Percentiles rank a stretch among this genome's conserved stretches.
Evolutionary conservation across 1,140 invertebrate species (phyloP).

Genomic region (Tetraneura akinire): DNA sequence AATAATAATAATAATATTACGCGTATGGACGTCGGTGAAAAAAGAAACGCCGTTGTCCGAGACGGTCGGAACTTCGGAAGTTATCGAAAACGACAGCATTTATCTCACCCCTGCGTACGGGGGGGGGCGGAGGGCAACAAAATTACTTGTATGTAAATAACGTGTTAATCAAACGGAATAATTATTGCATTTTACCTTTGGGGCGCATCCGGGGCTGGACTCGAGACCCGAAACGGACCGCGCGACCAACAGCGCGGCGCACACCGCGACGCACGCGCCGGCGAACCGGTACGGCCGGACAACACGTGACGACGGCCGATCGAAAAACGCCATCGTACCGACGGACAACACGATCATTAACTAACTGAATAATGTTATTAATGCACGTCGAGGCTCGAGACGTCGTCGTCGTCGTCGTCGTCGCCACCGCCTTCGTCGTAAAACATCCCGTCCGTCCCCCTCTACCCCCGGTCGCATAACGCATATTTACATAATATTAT

Average conservation of each 20-base stretch:
- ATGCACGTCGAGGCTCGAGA: not conserved
- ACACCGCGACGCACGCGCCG: not conserved
- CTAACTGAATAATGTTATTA: conserved; percentile 5
- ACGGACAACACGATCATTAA: conserved; percentile 17
- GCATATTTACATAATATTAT: not conserved
- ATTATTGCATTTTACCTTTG: conserved; percentile 40
- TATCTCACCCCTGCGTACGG: too few relatives aligned
- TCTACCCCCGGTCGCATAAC: too few relatives aligned
- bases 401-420: not conserved
- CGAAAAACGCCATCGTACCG: not conserved
- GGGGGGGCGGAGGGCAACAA: too few relatives aligned
- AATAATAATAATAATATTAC: too few relatives aligned
- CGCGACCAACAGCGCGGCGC: not conserved
- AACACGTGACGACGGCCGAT: conserved; percentile 37
- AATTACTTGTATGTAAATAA: too few relatives aligned
- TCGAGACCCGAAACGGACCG: not conserved
- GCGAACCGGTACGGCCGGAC: conserved; percentile 6
- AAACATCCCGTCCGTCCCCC: not conserved
- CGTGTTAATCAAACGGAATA: too few relatives aligned
- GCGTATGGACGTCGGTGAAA: too few relatives aligned
- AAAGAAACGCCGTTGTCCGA: too few relatives aligned
- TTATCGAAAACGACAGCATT: too few relatives aligned
- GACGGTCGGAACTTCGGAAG: not conserved
- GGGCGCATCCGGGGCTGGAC: not conserved
- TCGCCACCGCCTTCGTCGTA: not conserved